These are phyloP conservation scores for Eurystomus gularis DNA, from an alignment of 2,113 vertebrate species.

Conservation along the genomic window DNA sequence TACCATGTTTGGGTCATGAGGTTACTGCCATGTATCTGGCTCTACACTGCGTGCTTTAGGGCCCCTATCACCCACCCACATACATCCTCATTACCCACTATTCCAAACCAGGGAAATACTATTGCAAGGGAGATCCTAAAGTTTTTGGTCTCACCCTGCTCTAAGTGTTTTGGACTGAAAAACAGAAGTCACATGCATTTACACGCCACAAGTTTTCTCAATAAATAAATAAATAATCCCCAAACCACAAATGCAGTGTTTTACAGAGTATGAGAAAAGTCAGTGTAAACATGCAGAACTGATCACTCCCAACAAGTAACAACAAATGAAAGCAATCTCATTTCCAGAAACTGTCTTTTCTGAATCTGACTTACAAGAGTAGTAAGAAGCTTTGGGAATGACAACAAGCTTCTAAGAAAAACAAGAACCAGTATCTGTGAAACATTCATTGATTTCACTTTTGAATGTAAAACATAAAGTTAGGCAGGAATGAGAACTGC, in stretches of 20 bases:
- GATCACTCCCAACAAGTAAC: neutral
- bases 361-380: neutral
- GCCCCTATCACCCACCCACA: too few species aligned
- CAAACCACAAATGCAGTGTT: neutral
- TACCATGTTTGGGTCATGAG: neutral
- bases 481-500: neutral
- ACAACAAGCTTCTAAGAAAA: neutral
- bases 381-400: neutral
- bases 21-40: accelerated
- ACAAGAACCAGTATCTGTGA: neutral
- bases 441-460: neutral
- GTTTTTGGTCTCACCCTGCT: neutral
- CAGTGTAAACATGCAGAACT: neutral
- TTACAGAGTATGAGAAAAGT: neutral
- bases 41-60: neutral
- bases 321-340: neutral
- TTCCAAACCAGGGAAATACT: neutral
- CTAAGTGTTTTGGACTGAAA: neutral
- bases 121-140: neutral
- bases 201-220: neutral
- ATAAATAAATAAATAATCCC: neutral
- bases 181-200: neutral
- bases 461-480: neutral
- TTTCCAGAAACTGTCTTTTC: neutral
- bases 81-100: neutral